Base-by-base conservation (phyloP, 2,797 vertebrate genomes). In the Cichlasoma orientale region DNA sequence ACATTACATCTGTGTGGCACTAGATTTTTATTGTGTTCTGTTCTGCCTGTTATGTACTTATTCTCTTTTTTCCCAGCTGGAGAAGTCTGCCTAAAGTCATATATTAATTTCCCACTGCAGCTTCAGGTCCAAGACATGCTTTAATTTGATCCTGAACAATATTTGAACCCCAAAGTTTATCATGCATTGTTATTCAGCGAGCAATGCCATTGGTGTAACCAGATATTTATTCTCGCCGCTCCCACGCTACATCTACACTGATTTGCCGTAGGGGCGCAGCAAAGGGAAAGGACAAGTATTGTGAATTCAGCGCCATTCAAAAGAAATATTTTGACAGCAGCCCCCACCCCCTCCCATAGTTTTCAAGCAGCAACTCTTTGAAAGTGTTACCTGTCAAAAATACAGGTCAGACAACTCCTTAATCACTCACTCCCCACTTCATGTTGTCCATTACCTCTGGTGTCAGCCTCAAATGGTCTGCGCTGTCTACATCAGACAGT, bases 401-500 rank as follows among this genome's bases (percentile, higher is more conserved):
- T n/a, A 27, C 9, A 21, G 58, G n/a, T 61, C 16, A 68, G 29
- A 10, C 23, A 54, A 14, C 33, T 69, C 63, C 25, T 44, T 33
- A n/a, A 33, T 33, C 55, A 9, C 27, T 36, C 18, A 4, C 36
- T 29, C 11, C 25, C 63, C 44, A 50, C 41, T 68, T 44, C 47
- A 18, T 38, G 68, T 14, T 19, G 19, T 57, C 33, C 14, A 5
- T 68, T 54, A 13, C 19, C 23, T 29, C 25, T 44, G 1, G n/a
- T 7, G 18, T 72, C 73, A 21, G 41, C 68, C 44, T 73, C 44
- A 16, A 33, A 63, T 29, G 57, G 8, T 47, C 72, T 19, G 52
- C 31, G 38, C 78, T 57, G 47, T 11, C 36, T 57, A 59, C 36
- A 66, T 80, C 77, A 55, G 21, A 14, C 70, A 36, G 55, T 38